Evolutionary conservation across 2,113 vertebrate species (phyloP).

Genomic region (Aspiorhynchus laticeps): DNA sequence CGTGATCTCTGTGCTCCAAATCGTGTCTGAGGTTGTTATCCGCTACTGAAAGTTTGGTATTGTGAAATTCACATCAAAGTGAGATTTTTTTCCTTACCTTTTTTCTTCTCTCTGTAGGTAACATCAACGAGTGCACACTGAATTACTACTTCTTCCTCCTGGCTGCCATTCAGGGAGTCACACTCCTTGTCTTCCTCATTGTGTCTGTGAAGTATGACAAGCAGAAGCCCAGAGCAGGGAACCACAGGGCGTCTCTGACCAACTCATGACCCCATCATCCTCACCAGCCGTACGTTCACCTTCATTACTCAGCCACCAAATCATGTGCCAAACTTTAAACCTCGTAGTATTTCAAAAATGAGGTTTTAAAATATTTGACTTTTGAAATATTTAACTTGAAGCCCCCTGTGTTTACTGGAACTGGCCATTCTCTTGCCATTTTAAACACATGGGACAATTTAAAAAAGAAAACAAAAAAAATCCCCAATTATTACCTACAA

Average conservation of each 20-base stretch:
- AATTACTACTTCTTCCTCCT: conserved; percentile 97
- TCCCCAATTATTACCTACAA: background rate
- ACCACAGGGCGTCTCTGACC: conserved; percentile 59
- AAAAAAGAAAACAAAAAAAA: background rate
- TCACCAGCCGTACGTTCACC: background rate
- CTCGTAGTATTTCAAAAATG: background rate
- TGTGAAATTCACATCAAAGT: conserved; percentile 5
- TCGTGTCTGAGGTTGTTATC: background rate
- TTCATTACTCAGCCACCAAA: conserved; percentile 28
- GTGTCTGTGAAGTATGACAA: conserved; percentile 89
- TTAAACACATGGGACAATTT: background rate
- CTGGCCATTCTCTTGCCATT: background rate
- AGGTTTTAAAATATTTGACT: background rate
- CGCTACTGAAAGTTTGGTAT: background rate
- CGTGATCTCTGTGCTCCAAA: background rate
- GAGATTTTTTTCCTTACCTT: background rate
- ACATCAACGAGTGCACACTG: conserved; percentile 91
- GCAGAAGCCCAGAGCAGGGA: conserved; percentile 70
- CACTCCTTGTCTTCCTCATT: conserved; percentile 90
- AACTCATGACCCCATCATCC: conserved; percentile 62
- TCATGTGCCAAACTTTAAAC: conserved; percentile 31
- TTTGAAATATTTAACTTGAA: background rate
- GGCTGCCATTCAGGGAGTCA: conserved; percentile 90
- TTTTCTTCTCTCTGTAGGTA: conserved; percentile 75
- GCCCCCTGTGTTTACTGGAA: background rate